phyloP scores from a whole-genome alignment of 2,113 vertebrate genomes.

The cat (Felis catus) region DNA sequence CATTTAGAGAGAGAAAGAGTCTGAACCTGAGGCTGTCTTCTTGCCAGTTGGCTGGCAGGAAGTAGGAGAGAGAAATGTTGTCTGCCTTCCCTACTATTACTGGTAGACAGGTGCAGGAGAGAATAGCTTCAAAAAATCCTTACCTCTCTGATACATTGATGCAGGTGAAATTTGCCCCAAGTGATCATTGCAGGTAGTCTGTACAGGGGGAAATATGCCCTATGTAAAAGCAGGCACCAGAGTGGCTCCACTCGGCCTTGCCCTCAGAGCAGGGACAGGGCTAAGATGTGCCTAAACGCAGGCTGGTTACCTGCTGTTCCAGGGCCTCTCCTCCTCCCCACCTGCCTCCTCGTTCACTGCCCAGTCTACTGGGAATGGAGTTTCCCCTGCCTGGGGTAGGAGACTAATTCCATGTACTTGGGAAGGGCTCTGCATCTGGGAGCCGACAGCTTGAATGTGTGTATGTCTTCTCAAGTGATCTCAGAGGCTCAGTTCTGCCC shows the following conservation, averaged over 20 bases:
- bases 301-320: not conserved
- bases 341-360: not conserved
- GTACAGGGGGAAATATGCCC: not conserved
- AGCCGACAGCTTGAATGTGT: not conserved
- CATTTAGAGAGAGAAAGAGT: not conserved
- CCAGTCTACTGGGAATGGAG: not conserved
- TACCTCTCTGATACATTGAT: not conserved
- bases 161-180: not conserved
- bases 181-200: not conserved
- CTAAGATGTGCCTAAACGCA: rapidly evolving
- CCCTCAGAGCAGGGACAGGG: not conserved
- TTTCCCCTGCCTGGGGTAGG: no score
- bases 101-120: not conserved
- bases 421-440: not conserved
- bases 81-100: not conserved
- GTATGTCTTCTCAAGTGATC: not conserved
- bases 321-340: not conserved
- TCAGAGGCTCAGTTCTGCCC: not conserved
- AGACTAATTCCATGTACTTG: not conserved
- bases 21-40: not conserved
- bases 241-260: not conserved
- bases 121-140: not conserved
- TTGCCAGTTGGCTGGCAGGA: not conserved
- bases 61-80: not conserved
- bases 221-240: rapidly evolving